phyloP scores from a whole-genome alignment of 2,113 vertebrate species.

The Neoarius graeffei region DNA sequence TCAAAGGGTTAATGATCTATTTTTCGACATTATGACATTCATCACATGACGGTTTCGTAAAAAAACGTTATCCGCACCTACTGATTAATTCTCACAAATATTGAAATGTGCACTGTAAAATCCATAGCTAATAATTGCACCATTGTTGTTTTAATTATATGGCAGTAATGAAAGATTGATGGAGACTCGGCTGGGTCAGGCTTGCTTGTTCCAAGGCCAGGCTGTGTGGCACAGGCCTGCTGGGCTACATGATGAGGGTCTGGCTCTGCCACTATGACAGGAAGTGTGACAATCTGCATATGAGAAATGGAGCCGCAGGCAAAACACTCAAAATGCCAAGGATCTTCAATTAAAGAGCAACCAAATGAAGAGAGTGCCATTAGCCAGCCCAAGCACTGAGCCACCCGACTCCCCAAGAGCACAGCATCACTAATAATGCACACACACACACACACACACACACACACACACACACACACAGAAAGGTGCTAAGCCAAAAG shows the following conservation, averaged over 20 bases:
- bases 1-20: background rate
- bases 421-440: background rate
- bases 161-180: background rate
- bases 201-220: background rate
- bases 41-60: background rate
- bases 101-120: background rate
- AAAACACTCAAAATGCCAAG: conserved; percentile 40
- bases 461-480: background rate
- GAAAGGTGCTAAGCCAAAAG: background rate
- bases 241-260: conserved; percentile 15
- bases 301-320: conserved; percentile 10
- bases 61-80: background rate
- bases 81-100: background rate
- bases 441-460: background rate
- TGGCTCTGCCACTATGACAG: conserved; percentile 18
- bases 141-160: conserved; percentile 10
- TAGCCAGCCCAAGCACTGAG: conserved; percentile 1
- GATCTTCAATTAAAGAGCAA: conserved; percentile 48
- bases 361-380: conserved; percentile 37
- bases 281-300: conserved; percentile 18
- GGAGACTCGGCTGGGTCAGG: background rate
- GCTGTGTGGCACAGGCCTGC: conserved; percentile 13
- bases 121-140: background rate
- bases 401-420: background rate
- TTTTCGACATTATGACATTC: background rate